phyloP scores from a whole-genome alignment of 2,113 vertebrate genomes.

The Nesoenas mayeri region DNA sequence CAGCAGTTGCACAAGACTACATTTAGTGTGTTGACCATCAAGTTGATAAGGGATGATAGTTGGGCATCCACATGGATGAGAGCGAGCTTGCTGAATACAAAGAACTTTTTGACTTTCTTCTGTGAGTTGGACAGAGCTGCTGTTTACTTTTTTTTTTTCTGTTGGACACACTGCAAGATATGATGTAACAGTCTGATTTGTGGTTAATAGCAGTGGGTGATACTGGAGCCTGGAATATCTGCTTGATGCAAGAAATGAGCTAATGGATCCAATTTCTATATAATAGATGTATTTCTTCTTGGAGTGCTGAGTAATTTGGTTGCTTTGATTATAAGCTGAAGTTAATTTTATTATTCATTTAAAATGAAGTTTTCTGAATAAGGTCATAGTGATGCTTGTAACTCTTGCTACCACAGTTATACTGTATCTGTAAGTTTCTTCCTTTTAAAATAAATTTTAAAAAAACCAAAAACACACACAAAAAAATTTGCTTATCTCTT shows the following conservation, averaged over 20 bases:
- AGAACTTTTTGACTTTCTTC: conserved; percentile 31
- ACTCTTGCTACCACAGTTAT: neutral
- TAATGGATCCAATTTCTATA: neutral
- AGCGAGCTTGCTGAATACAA: conserved; percentile 18
- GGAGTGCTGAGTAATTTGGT: neutral
- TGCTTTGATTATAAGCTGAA: neutral
- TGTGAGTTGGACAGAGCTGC: conserved; percentile 7
- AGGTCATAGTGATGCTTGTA: neutral
- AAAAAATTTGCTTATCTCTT: neutral
- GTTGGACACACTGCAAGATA: conserved; percentile 23
- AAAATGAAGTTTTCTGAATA: neutral
- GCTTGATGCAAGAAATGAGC: neutral
- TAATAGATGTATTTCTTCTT: neutral
- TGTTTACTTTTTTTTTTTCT: neutral
- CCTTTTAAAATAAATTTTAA: neutral
- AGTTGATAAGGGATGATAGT: neutral
- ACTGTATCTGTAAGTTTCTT: neutral
- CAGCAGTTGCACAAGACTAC: neutral
- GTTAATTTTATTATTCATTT: neutral
- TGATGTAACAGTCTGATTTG: conserved; percentile 44
- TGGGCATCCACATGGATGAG: neutral
- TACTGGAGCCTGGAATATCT: neutral
- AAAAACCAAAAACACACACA: fast-evolving
- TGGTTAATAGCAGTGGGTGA: conserved; percentile 13
- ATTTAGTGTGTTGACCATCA: neutral